Percentiles rank a stretch among this genome's conserved stretches.
Evolutionary conservation across 2,797 vertebrate genomes (phyloP).

Genomic region (Gymnopithys bicolor): DNA sequence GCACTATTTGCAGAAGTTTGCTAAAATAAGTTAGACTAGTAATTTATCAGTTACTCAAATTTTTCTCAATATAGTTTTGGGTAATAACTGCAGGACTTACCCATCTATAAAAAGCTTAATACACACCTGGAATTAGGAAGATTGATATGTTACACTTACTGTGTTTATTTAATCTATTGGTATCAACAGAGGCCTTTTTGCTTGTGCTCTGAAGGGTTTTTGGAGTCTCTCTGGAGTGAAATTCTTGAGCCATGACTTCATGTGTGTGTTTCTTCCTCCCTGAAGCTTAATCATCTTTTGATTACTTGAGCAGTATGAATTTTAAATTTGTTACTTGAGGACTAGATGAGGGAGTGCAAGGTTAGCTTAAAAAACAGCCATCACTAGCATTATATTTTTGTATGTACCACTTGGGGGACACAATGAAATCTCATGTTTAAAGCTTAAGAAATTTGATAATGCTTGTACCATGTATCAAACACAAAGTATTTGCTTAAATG

Average conservation of each 20-base stretch:
- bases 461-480: neutral
- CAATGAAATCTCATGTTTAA: neutral
- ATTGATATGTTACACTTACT: neutral
- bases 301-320: neutral
- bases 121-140: neutral
- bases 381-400: neutral
- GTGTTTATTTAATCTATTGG: neutral
- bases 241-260: slow-evolving; percentile 29
- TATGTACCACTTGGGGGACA: neutral
- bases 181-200: neutral
- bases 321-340: neutral
- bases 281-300: neutral
- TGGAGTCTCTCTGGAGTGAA: neutral
- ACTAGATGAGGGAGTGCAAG: neutral
- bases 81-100: neutral
- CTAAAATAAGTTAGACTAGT: neutral
- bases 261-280: neutral
- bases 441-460: neutral
- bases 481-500: neutral
- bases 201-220: neutral
- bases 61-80: neutral
- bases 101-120: neutral
- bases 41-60: neutral
- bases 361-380: neutral
- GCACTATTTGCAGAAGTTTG: neutral